Conservation (phyloP, 2,888 invertebrate genomes). For the Acronicta aceris region DNA sequence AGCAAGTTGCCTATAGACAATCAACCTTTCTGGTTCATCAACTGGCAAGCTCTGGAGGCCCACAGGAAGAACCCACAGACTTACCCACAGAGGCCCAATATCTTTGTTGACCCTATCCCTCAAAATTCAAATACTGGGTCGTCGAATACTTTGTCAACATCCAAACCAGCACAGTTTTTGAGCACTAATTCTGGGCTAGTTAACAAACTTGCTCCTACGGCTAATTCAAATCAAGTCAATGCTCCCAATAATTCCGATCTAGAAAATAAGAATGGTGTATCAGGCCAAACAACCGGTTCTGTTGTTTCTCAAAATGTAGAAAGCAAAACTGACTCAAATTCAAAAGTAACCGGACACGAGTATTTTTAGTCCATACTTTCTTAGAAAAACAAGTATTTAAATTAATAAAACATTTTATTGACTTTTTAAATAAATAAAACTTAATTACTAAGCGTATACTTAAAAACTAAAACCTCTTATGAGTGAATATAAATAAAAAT, state of each 20-base stretch:
- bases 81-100: conserved; percentile 73
- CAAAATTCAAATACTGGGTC: conserved; percentile 10
- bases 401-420: conserved; percentile 83
- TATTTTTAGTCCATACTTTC: conserved; percentile 5
- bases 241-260: neutral
- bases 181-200: neutral
- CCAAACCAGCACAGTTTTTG: conserved; percentile 2
- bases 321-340: neutral
- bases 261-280: neutral
- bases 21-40: conserved; percentile 93
- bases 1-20: conserved; percentile 91
- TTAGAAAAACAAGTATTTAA: conserved; percentile 39
- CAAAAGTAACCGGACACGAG: neutral
- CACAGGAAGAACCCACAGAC: conserved; percentile 83
- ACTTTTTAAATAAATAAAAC: conserved; percentile 88
- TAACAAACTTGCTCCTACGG: conserved; percentile 1
- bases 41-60: conserved; percentile 91
- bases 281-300: neutral
- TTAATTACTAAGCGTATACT: conserved; percentile 85
- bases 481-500: conserved; percentile 75
- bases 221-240: conserved; percentile 2
- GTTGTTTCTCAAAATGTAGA: neutral
- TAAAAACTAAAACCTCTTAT: conserved; percentile 74
- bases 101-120: conserved; percentile 60
- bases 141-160: neutral